Evolutionary conservation across 2,113 vertebrate species (phyloP).

Genomic region (Mesembrinibis cayennensis): DNA sequence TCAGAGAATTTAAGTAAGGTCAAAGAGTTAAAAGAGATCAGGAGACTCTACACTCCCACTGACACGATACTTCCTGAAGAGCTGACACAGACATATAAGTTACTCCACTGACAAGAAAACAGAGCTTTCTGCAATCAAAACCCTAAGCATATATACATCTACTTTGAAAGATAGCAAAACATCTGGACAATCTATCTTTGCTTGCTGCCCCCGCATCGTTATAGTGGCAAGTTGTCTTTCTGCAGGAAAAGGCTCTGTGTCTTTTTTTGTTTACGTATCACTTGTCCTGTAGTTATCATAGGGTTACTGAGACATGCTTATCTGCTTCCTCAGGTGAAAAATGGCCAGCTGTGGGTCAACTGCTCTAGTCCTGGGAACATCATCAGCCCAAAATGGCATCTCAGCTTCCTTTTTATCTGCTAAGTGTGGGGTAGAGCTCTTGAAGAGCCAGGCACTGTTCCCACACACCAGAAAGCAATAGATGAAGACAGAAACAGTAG

Average conservation of each 20-base stretch:
- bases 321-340: not conserved
- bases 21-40: constrained; percentile 42
- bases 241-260: not conserved
- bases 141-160: not conserved
- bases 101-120: not conserved
- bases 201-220: not conserved
- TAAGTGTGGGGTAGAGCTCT: not conserved
- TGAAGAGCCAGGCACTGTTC: not conserved
- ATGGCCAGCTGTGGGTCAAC: not conserved
- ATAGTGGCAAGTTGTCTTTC: not conserved
- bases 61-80: not conserved
- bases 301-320: not conserved
- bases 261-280: not conserved
- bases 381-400: not conserved
- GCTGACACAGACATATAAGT: not conserved
- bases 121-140: not conserved
- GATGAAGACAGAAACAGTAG: not conserved
- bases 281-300: not conserved
- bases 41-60: not conserved
- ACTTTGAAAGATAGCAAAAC: not conserved
- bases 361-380: not conserved
- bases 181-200: not conserved
- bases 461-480: not conserved
- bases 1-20: constrained; percentile 38
- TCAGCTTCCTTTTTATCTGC: not conserved